Evolutionary conservation across 1,140 invertebrate species (phyloP).

Genomic region (Aethina tumida): DNA sequence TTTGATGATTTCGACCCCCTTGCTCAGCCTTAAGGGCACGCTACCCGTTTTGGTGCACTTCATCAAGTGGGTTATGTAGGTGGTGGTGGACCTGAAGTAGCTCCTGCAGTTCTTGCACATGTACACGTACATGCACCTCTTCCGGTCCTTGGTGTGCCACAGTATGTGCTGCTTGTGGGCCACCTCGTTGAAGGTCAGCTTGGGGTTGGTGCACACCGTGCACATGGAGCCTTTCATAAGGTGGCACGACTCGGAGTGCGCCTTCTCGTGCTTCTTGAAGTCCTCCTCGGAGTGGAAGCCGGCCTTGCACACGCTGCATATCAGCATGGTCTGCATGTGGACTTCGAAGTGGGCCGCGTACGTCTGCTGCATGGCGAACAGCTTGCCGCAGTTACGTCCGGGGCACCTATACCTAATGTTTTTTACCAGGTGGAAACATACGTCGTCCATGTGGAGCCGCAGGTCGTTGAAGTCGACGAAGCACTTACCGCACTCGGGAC

Average conservation of each 20-base stretch:
- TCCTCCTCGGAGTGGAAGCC: slow-evolving; percentile 31
- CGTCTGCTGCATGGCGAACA: slow-evolving; percentile 36
- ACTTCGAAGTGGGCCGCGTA: slow-evolving; percentile 36
- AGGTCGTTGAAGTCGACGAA: slow-evolving; percentile 33
- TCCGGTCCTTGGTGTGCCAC: slow-evolving; percentile 19
- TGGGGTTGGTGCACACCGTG: slow-evolving; percentile 14
- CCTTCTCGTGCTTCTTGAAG: slow-evolving; percentile 23
- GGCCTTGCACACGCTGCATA: slow-evolving; percentile 36
- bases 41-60: slow-evolving; percentile 9
- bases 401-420: slow-evolving; percentile 37
- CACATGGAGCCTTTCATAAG: slow-evolving; percentile 22
- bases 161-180: slow-evolving; percentile 20
- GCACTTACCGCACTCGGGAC: slow-evolving; percentile 41
- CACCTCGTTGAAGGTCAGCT: slow-evolving; percentile 5
- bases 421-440: slow-evolving; percentile 41
- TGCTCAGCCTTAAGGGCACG: slow-evolving; percentile 1
- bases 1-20: neutral
- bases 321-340: slow-evolving; percentile 37
- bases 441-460: slow-evolving; percentile 39
- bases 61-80: slow-evolving; percentile 23
- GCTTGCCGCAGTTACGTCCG: slow-evolving; percentile 32
- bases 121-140: slow-evolving; percentile 24
- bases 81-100: slow-evolving; percentile 26
- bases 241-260: slow-evolving; percentile 10
- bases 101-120: slow-evolving; percentile 28